Evolutionary conservation across 1,140 invertebrate species (phyloP).

Genomic region (Babylonia areolata): DNA sequence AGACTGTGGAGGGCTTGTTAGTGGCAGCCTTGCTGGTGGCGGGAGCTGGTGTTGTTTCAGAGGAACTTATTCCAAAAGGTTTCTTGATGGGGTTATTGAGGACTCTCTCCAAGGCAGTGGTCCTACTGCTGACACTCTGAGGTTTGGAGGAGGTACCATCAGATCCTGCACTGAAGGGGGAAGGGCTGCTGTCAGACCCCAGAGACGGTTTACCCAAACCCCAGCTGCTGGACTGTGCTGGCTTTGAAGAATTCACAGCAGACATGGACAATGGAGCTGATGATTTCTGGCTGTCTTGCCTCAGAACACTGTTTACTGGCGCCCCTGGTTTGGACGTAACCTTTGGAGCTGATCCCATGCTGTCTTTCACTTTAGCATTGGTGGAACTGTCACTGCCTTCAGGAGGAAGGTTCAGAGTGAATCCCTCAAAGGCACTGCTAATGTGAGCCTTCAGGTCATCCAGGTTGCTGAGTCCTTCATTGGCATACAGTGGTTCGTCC

Average conservation of each 20-base stretch:
- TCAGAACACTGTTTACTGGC: not conserved
- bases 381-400: not conserved
- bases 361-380: not conserved
- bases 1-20: not conserved
- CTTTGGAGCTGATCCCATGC: not conserved
- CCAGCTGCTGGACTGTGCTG: not conserved
- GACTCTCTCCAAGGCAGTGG: conserved; percentile 2
- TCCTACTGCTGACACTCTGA: not conserved
- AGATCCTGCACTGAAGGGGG: not conserved
- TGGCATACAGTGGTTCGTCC: conserved; percentile 26
- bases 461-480: conserved; percentile 28
- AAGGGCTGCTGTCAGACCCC: not conserved
- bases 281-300: not conserved
- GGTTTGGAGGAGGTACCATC: not conserved
- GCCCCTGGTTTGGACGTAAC: not conserved
- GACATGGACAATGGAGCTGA: not conserved
- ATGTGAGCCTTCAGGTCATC: conserved; percentile 30
- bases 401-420: not conserved
- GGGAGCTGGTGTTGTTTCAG: not conserved
- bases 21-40: too few species aligned
- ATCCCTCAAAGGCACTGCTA: conserved; percentile 21
- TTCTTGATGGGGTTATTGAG: conserved; percentile 13
- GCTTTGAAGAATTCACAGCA: not conserved
- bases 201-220: not conserved
- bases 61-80: not conserved